Percentiles rank a stretch among this genome's conserved stretches.
Evolutionary conservation across 2,888 invertebrate species (phyloP).

Genomic region (Pseudanteris insignis): DNA sequence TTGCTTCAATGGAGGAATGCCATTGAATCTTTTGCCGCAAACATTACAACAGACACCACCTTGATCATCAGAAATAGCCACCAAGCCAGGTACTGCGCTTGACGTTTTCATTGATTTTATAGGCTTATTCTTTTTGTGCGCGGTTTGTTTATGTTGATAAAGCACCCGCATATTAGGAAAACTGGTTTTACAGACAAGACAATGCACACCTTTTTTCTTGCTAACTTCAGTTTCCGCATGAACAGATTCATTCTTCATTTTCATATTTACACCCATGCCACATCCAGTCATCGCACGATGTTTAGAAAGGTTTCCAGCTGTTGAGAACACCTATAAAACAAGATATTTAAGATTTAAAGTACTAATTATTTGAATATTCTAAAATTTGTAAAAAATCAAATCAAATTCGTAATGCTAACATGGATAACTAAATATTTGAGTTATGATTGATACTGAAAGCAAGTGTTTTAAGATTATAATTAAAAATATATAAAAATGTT

Average conservation of each 20-base stretch:
- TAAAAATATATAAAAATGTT: too few relatives aligned
- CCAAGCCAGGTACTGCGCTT: conserved; percentile 52
- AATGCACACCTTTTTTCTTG: conserved; percentile 66
- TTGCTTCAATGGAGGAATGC: conserved; percentile 69
- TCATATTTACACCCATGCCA: conserved; percentile 11
- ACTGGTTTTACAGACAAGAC: conserved; percentile 72
- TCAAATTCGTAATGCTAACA: too few relatives aligned
- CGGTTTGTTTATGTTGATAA: conserved; percentile 71
- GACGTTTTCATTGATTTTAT: conserved; percentile 48
- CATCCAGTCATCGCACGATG: conserved; percentile 57
- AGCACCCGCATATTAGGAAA: conserved; percentile 74
- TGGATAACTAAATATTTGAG: too few relatives aligned
- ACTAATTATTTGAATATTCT: too few relatives aligned
- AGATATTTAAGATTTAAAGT: too few relatives aligned
- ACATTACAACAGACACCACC: conserved; percentile 70
- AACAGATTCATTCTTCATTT: conserved; percentile 36
- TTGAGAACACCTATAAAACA: conserved; percentile 56
- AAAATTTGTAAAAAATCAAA: too few relatives aligned
- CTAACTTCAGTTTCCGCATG: not conserved
- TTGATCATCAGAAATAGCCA: conserved; percentile 61
- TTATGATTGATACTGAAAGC: too few relatives aligned
- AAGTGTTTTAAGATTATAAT: too few relatives aligned
- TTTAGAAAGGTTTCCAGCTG: conserved; percentile 54
- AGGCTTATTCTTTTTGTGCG: conserved; percentile 64
- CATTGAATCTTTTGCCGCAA: conserved; percentile 70